A percentile compares a stretch with the other conserved stretches of the same genome.
Evolutionary conservation across 2,797 vertebrate species (phyloP).

Genomic region (Perodicticus potto): DNA sequence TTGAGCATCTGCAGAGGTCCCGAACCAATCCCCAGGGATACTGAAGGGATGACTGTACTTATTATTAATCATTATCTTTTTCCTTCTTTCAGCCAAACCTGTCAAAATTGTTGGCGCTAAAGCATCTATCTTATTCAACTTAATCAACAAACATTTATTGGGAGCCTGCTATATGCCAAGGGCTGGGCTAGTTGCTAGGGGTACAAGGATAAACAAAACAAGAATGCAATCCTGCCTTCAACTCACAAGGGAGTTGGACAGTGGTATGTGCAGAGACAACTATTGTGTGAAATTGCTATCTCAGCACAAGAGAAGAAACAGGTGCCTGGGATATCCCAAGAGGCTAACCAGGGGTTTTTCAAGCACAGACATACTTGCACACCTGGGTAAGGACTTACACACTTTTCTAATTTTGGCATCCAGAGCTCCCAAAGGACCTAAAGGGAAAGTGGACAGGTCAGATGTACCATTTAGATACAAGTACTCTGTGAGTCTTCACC

Average conservation of each 20-base stretch:
- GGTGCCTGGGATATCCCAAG: neutral
- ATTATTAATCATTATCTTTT: slow-evolving; percentile 11
- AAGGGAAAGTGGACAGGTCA: neutral
- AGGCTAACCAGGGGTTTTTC: neutral
- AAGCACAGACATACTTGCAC: neutral
- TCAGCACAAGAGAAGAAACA: neutral
- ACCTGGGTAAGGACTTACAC: neutral
- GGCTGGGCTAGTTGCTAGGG: slow-evolving; percentile 1
- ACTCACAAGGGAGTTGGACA: neutral
- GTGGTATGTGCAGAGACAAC: neutral
- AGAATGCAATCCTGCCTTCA: neutral
- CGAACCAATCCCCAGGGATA: neutral
- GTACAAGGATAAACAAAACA: slow-evolving; percentile 47
- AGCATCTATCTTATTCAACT: slow-evolving; percentile 5
- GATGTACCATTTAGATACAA: neutral
- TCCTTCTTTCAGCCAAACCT: slow-evolving; percentile 35
- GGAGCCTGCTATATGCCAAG: neutral
- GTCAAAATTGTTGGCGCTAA: slow-evolving; percentile 31
- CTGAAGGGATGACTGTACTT: neutral
- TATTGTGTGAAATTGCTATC: neutral
- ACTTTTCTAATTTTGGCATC: neutral
- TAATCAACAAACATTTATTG: slow-evolving; percentile 43
- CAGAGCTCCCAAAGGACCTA: neutral
- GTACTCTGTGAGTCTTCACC: neutral
- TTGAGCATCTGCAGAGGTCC: neutral